A percentile compares a stretch with the other conserved stretches of the same genome.
Conservation (phyloP, 2,113 vertebrate genomes). For the Oryctolagus cuniculus region mOryCun1.1 NC_091434.1:85034001-85034500, state of each 20-base stretch:
- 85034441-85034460: neutral
- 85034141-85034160: constrained; percentile 50
- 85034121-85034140: constrained; percentile 61
- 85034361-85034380: neutral
- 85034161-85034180: constrained; percentile 51
- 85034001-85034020: neutral
- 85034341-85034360: neutral
- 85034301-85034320: neutral
- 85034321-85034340: neutral
- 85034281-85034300: neutral
- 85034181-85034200: constrained; percentile 12
- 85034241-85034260: constrained; percentile 22
- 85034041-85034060: constrained; percentile 8
- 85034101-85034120: constrained; percentile 36
- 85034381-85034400: neutral
- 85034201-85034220: constrained; percentile 18
- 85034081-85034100: constrained; percentile 18
- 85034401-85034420: neutral
- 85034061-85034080: constrained; percentile 37
- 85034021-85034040: constrained; percentile 4
- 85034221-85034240: neutral
- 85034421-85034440: neutral
- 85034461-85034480: neutral
- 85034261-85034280: neutral
- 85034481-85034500: neutral